A percentile compares a stretch with the other conserved stretches of the same genome.
These are phyloP conservation scores for Seladonia tumulorum DNA, from an alignment of 2,888 invertebrate genomes.

Conservation along the genomic window DNA sequence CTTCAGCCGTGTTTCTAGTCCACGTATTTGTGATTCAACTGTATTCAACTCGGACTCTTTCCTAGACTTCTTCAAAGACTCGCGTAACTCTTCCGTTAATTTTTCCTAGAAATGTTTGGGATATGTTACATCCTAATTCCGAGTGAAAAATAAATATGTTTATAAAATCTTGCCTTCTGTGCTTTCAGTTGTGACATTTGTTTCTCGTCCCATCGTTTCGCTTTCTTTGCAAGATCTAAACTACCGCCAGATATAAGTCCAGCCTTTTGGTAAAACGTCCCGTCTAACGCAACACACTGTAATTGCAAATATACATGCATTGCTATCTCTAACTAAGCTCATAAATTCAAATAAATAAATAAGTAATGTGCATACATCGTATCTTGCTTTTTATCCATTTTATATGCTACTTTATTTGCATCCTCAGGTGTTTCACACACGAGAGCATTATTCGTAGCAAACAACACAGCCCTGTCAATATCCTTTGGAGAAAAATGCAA, in stretches of 20 bases:
- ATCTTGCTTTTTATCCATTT: conserved; percentile 93
- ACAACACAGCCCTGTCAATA: conserved; percentile 97
- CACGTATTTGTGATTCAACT: conserved; percentile 97
- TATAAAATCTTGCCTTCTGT: conserved; percentile 87
- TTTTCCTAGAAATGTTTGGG: conserved; percentile 87
- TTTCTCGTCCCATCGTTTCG: conserved; percentile 99
- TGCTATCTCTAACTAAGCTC: background rate
- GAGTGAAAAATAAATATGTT: background rate
- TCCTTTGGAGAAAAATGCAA: conserved; percentile 97
- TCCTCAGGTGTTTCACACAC: conserved; percentile 99
- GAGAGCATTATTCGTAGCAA: conserved; percentile 99
- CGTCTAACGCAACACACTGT: conserved; percentile 98
- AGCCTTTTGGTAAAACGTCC: conserved; percentile 99
- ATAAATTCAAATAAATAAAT: conserved; percentile 1
- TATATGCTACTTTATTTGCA: conserved; percentile 97
- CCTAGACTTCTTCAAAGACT: conserved; percentile 97
- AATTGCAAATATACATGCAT: conserved; percentile 61
- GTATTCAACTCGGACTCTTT: conserved; percentile 99
- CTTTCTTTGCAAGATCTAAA: conserved; percentile 97
- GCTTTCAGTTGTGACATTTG: conserved; percentile 97
- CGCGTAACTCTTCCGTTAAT: conserved; percentile 96
- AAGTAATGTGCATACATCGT: conserved; percentile 87
- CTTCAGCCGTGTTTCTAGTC: conserved; percentile 95
- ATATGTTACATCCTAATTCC: background rate
- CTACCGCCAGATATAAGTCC: conserved; percentile 99